Base-by-base conservation (phyloP, 2,797 vertebrate genomes). In the Danio tinwini region DNA sequence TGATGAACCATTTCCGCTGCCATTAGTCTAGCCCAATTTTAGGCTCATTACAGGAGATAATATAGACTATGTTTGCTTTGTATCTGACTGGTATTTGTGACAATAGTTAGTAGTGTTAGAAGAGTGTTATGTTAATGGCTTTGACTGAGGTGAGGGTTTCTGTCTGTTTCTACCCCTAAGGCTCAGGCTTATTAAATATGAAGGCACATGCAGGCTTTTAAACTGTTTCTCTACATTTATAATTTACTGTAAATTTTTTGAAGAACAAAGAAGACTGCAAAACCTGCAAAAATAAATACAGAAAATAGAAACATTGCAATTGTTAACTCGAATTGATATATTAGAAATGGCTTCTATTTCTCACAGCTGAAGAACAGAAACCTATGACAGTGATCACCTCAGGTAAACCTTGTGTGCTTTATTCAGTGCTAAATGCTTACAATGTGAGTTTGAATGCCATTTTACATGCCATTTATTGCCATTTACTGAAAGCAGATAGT, bases 151-250 rank as follows among this genome's bases (percentile, higher is more conserved):
- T n/a, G n/a, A 17, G 11, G 7, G 29, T 7, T 39, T 11, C 37
- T 56, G 7, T 58, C n/a, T 14, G 56, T 53, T 14, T 21, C 52
- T 45, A 6, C 50, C 6, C 39, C 44, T 62, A 8, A 65, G 52
- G 21, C 50, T 40, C 49, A 45, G 12, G 14, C 19, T 81, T n/a
- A 68, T 68, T 81, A 81, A 67, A 76, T 71, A 37, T 13, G 37
- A 45, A 74, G 40, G 65, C 14, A 59, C 50, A 59, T 37, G 16
- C 5, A 13, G 5, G 42, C 50, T 59, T 53, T 49, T 40, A 71
- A 29, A 42, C 16, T 39, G 13, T 37, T 49, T 53, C 3, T 11
- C 21, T 55, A 56, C 12, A 17, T 72, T 5, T 56, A 56, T 44
- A 44, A 72, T 14, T 73, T 37, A 64, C 29, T 47, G 9, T 11